Evolutionary conservation across 2,113 vertebrate genomes (phyloP).

Genomic region (Gopherus evgoodei): DNA sequence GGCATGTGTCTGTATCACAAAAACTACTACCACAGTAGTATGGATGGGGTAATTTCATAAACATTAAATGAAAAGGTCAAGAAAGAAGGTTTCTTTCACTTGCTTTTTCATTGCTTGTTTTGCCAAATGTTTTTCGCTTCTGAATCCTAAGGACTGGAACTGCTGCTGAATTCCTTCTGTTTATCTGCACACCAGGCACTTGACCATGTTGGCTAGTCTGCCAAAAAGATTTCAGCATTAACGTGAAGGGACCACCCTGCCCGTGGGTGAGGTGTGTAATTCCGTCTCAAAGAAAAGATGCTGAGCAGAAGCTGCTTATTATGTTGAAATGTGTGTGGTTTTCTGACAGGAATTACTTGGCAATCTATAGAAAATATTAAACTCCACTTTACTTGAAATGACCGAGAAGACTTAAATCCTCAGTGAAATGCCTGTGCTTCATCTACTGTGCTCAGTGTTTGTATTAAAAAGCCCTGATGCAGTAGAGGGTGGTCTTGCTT

Average conservation of each 20-base stretch:
- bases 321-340: conserved; percentile 73
- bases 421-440: conserved; percentile 47
- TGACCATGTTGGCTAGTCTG: conserved; percentile 51
- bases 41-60: background rate
- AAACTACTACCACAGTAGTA: rapidly evolving
- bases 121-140: conserved; percentile 35
- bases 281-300: conserved; percentile 59
- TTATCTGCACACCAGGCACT: conserved; percentile 61
- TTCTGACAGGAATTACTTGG: conserved; percentile 71
- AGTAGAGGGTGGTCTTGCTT: background rate
- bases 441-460: conserved; percentile 27
- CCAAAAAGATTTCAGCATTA: conserved; percentile 66
- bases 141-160: conserved; percentile 53
- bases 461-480: conserved; percentile 18
- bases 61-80: background rate
- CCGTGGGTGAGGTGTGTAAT: conserved; percentile 69
- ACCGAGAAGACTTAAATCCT: conserved; percentile 14
- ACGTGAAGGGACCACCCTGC: conserved; percentile 75
- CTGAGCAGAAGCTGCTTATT: conserved; percentile 71
- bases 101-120: background rate
- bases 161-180: conserved; percentile 52
- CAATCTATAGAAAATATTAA: conserved; percentile 67
- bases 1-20: too few relatives aligned
- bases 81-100: background rate
- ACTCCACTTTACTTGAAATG: conserved; percentile 66